Evolutionary conservation across 2,888 invertebrate genomes (phyloP), one percentile per base, ranked within the genome.

Genomic region (Saturnia japonica): DNA sequence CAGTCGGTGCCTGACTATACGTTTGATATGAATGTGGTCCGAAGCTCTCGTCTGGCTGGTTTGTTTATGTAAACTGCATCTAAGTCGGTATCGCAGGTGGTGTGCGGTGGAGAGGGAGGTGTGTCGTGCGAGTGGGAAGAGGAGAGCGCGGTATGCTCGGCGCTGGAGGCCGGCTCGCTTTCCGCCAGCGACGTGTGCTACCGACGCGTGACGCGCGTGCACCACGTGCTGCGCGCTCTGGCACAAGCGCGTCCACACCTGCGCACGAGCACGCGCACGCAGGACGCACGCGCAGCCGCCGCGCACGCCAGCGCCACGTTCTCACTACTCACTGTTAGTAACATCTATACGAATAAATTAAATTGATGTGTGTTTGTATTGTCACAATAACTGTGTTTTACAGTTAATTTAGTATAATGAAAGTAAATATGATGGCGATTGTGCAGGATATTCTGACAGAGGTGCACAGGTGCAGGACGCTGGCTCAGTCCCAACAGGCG

Each of bases 401-500:
- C n/a, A n/a, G n/a, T n/a, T n/a, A n/a, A 47, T 47, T 19, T 47
- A 47, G 19, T 47, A 14, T 16, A 19, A 7, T 47, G 4, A n/a
- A 54, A 54, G n/a, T 22, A 54, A 8, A 11, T 54, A 22, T 8
- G 22, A n/a, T 19, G n/a, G 22, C 19, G n/a, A 7, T 9, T 19
- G 3, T 74, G 43, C 79, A 86, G 79, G 79, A 74, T 60, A 77
- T 82, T 75, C 70, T 82, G 73, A 72, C 74, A 8, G 81, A 75
- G 73, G 96, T 97, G 64, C 91, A 96, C 4, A 47, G 19, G 64
- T 91, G 96, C 4, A 47, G 19, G 19, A 19, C 19, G 11, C 94
- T 94, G 78, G 95, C 94, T 78, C 95, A 97, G 40, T 95, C 95
- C 78, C 94, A 94, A 77, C 90, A 91, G 71, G 77, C 69, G 64